Evolutionary conservation across 2,888 invertebrate genomes (phyloP).

Genomic region (Punctoribates punctum): DNA sequence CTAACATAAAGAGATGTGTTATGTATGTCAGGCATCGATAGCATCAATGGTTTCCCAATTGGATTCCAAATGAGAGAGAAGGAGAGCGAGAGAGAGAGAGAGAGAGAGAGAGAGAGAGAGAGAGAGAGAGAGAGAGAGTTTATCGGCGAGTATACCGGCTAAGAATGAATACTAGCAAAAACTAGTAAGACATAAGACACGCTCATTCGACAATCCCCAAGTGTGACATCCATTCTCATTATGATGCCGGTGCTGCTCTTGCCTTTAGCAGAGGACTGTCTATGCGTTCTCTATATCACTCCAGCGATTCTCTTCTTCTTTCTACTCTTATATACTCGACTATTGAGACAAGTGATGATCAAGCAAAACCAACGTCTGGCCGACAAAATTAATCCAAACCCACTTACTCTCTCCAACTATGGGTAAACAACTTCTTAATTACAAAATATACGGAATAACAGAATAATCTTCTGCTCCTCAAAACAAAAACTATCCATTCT

Average conservation of each 20-base stretch:
- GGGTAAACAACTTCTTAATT: neutral
- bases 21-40: constrained; percentile 17
- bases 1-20: constrained; percentile 22
- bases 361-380: too few species aligned
- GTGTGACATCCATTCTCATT: constrained; percentile 31
- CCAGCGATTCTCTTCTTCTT: neutral
- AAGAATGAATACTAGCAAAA: neutral
- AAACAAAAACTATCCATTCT: neutral
- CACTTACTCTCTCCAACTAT: too few species aligned
- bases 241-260: neutral
- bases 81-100: constrained; percentile 5
- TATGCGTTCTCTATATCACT: neutral
- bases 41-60: constrained; percentile 36
- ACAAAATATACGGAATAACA: neutral
- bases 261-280: neutral
- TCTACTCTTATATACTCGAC: neutral
- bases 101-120: constrained; percentile 37
- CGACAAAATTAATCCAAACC: too few species aligned
- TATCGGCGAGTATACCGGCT: too few species aligned
- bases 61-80: constrained; percentile 1
- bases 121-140: constrained; percentile 32
- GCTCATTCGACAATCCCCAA: constrained; percentile 21
- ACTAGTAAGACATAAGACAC: constrained; percentile 32
- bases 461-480: neutral
- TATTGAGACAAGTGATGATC: too few species aligned